Conservation (phyloP, 2,888 invertebrate genomes). For the Drosophila anceps region DNA sequence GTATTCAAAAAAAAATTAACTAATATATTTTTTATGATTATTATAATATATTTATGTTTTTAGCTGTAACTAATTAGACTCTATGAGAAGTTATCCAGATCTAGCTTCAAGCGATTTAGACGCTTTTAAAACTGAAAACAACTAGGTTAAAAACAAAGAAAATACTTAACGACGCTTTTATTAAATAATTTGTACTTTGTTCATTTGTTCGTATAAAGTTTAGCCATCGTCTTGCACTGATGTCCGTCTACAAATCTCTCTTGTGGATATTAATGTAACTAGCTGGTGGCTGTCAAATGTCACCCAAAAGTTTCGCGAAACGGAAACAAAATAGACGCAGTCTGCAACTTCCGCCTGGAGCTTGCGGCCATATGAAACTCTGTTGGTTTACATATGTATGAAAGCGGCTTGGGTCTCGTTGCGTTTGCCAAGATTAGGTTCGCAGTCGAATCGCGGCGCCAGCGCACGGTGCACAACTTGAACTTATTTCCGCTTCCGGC, state of each 20-base stretch:
- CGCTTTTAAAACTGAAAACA: too few relatives aligned
- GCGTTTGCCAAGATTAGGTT: constrained; percentile 59
- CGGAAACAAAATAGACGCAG: constrained; percentile 53
- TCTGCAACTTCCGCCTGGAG: constrained; percentile 38
- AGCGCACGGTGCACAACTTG: constrained; percentile 52
- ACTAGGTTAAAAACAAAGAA: too few relatives aligned
- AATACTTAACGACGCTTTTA: too few relatives aligned
- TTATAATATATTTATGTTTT: too few relatives aligned
- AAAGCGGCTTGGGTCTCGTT: constrained; percentile 27
- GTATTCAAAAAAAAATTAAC: too few relatives aligned
- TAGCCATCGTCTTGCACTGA: too few relatives aligned
- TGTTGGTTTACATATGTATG: constrained; percentile 2
- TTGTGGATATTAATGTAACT: constrained; percentile 32
- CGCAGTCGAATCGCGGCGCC: constrained; percentile 49
- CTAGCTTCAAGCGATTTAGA: too few relatives aligned
- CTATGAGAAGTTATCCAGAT: too few relatives aligned
- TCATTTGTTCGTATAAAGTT: too few relatives aligned
- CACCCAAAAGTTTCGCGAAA: constrained; percentile 33
- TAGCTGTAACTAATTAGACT: too few relatives aligned
- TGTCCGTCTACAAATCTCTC: not conserved
- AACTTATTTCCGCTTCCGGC: constrained; percentile 76
- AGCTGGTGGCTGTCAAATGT: constrained; percentile 23
- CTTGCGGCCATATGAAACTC: not conserved
- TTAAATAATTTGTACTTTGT: too few relatives aligned
- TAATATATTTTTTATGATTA: too few relatives aligned